Percentiles rank a stretch among this genome's conserved stretches.
phyloP scores from a whole-genome alignment of 2,113 vertebrate species.

The Varanus komodoensis region DNA sequence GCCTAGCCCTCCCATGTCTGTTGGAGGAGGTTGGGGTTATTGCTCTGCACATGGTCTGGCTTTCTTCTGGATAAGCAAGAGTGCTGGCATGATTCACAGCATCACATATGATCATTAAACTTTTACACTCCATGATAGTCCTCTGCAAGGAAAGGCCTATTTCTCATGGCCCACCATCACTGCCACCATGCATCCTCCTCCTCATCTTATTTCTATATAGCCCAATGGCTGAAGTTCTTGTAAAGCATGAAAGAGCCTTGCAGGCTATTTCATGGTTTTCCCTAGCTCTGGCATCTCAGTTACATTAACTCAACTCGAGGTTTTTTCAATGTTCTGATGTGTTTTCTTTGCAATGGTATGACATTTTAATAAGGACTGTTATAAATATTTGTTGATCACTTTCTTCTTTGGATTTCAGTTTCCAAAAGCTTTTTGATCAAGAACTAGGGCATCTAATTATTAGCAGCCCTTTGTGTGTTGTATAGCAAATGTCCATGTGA shows the following conservation, averaged over 20 bases:
- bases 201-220: too few species aligned
- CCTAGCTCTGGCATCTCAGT: background rate
- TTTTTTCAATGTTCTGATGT: background rate
- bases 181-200: background rate
- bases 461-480: background rate
- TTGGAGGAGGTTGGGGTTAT: too few species aligned
- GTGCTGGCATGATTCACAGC: background rate
- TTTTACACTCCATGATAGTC: background rate
- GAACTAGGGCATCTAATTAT: slow-evolving; percentile 48
- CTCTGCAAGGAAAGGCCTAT: background rate
- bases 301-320: background rate
- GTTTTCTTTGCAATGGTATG: background rate
- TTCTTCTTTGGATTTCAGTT: slow-evolving; percentile 33
- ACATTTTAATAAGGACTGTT: slow-evolving; percentile 25
- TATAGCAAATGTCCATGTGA: slow-evolving; percentile 48
- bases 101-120: background rate
- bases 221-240: too few species aligned
- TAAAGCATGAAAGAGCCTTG: background rate
- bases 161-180: background rate
- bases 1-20: too few species aligned
- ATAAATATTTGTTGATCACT: background rate
- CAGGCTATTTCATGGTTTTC: background rate
- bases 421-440: slow-evolving; percentile 57
- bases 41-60: too few species aligned
- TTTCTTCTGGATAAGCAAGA: too few species aligned